Conservation (phyloP, 2,113 vertebrate genomes). For the Porphyrio hochstetteri region DNA sequence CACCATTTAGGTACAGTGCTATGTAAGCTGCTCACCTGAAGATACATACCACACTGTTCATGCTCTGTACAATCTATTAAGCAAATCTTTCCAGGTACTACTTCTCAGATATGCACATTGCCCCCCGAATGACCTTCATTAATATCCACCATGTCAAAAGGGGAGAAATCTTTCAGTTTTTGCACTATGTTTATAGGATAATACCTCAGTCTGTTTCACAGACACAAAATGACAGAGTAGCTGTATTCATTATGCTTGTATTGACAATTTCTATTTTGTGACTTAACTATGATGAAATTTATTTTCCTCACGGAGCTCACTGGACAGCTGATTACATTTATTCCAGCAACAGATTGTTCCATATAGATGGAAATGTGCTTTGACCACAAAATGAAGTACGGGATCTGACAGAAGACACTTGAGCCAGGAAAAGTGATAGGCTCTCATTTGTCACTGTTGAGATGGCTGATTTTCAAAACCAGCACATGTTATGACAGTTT, state of each 20-base stretch:
- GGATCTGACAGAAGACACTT: neutral
- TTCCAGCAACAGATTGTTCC: neutral
- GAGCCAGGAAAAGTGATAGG: neutral
- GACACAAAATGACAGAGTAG: neutral
- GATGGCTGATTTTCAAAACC: neutral
- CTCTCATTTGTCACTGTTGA: neutral
- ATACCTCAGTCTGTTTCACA: neutral
- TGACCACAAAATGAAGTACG: neutral
- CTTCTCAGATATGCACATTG: neutral
- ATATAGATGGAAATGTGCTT: neutral
- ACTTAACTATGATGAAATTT: neutral
- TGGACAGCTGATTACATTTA: neutral
- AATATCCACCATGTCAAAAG: neutral
- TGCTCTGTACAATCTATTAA: neutral
- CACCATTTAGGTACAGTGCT: neutral
- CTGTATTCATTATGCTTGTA: neutral
- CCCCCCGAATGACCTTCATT: neutral
- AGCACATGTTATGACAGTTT: neutral
- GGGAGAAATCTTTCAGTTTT: neutral
- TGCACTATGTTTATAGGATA: neutral
- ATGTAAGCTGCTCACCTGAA: neutral
- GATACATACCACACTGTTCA: neutral
- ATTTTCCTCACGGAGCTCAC: slow-evolving; percentile 19
- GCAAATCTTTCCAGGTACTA: neutral
- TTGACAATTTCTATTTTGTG: slow-evolving; percentile 7